Percentiles rank a stretch among this genome's conserved stretches.
phyloP scores from a whole-genome alignment of 2,888 invertebrate species.

The Liopterus haemorrhoidalis region DNA sequence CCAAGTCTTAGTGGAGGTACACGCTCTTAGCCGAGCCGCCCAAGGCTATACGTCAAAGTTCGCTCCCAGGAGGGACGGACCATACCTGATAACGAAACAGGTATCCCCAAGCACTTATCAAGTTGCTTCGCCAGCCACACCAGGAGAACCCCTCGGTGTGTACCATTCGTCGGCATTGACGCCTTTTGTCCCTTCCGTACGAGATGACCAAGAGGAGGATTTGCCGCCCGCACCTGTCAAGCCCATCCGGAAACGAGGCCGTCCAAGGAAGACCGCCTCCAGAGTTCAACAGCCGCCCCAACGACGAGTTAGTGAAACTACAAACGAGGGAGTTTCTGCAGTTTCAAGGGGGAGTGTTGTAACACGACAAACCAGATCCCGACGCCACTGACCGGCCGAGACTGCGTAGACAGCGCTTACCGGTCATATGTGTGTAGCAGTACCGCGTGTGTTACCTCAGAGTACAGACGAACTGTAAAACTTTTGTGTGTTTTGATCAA shows the following conservation, averaged over 20 bases:
- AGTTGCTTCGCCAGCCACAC: background rate
- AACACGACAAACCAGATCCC: too few species aligned
- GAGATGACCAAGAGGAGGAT: too few species aligned
- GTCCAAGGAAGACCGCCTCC: background rate
- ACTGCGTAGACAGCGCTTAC: too few species aligned
- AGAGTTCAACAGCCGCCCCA: background rate
- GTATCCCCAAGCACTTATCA: background rate
- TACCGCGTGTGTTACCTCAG: too few species aligned
- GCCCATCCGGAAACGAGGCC: slow-evolving; percentile 2
- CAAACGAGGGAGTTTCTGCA: too few species aligned
- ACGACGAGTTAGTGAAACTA: too few species aligned
- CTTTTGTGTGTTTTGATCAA: too few species aligned
- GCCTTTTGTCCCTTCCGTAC: background rate
- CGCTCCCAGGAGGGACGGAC: slow-evolving; percentile 32
- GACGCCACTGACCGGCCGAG: too few species aligned
- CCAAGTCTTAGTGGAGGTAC: slow-evolving; percentile 22
- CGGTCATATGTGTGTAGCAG: too few species aligned
- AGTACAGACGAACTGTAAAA: too few species aligned
- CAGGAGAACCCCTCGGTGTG: background rate
- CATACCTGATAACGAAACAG: slow-evolving; percentile 27
- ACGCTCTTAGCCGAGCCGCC: slow-evolving; percentile 21
- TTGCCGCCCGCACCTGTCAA: background rate
- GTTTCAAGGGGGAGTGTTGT: too few species aligned
- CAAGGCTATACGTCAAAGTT: slow-evolving; percentile 27
- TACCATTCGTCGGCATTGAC: slow-evolving; percentile 1